phyloP scores from a whole-genome alignment of 30 jellyfish, hydroid and myxozoan genomes.

The Turritopsis rubra region DNA sequence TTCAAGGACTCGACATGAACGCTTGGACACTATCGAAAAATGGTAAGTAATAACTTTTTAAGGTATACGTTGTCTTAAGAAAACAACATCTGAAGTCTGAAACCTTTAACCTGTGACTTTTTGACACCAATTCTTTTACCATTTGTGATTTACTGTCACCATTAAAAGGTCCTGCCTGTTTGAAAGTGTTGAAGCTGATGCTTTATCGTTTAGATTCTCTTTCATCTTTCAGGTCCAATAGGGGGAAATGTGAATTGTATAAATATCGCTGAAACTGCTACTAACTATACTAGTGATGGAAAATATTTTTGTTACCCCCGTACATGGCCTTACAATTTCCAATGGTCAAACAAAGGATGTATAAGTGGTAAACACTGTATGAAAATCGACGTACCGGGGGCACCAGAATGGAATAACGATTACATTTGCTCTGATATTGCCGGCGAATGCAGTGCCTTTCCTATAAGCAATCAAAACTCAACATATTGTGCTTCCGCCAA shows the following conservation, averaged over 20 bases:
- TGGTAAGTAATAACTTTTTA: neutral
- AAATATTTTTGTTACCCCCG: neutral
- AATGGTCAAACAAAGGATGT: neutral
- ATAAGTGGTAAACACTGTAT: neutral
- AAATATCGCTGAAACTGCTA: neutral
- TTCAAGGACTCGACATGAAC: neutral
- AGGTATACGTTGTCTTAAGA: no score
- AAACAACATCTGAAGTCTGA: no score
- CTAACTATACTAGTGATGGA: neutral
- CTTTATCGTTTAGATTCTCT: no score
- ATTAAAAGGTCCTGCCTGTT: no score
- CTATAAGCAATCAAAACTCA: neutral
- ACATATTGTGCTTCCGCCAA: neutral
- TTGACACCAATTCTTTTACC: no score
- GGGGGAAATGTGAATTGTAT: neutral
- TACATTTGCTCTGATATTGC: neutral
- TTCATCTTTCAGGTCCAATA: neutral
- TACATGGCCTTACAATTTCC: neutral
- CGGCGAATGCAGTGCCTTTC: neutral
- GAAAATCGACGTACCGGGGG: neutral
- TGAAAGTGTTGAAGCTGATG: no score
- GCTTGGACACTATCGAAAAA: neutral
- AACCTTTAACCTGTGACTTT: no score
- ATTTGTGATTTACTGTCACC: no score
- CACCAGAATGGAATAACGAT: neutral